Evolutionary conservation across 1,140 invertebrate species (phyloP).

Genomic region (Penaeus japonicus): DNA sequence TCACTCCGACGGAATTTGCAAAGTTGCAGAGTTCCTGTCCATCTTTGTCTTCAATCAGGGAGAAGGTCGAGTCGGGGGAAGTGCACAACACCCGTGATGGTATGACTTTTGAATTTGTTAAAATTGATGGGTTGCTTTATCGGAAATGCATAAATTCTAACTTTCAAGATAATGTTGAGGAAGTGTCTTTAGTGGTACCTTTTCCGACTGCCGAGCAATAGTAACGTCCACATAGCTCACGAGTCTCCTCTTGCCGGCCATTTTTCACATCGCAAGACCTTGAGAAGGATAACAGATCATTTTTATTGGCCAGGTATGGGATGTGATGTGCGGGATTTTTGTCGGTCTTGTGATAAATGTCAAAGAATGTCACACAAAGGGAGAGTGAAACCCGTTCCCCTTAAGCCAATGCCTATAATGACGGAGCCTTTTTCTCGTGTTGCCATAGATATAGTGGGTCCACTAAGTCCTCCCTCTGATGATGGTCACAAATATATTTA

Average conservation of each 20-base stretch:
- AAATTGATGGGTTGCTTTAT: background rate
- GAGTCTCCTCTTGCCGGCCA: background rate
- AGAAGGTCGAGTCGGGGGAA: too few relatives aligned
- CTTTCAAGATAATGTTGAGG: background rate
- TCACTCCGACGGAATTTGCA: too few relatives aligned
- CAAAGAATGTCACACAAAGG: background rate
- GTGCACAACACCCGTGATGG: too few relatives aligned
- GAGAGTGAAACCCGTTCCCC: too few relatives aligned
- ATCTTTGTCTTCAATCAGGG: too few relatives aligned
- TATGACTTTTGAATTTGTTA: background rate
- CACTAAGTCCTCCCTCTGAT: background rate
- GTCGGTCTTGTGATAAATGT: conserved; percentile 2
- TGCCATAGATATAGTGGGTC: background rate
- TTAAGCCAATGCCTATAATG: background rate
- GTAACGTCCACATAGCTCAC: background rate
- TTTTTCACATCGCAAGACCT: background rate
- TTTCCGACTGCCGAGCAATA: background rate
- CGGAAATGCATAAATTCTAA: background rate
- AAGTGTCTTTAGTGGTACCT: background rate
- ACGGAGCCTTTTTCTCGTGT: background rate
- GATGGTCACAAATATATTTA: conserved; percentile 15
- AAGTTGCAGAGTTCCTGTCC: too few relatives aligned
- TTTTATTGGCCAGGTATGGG: background rate
- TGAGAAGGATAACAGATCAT: background rate
- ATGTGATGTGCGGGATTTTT: background rate